Percentiles rank a stretch among this genome's conserved stretches.
These are phyloP conservation scores for Lepidonotus clava DNA, from an alignment of 2,888 invertebrate genomes.

Conservation along the genomic window DNA sequence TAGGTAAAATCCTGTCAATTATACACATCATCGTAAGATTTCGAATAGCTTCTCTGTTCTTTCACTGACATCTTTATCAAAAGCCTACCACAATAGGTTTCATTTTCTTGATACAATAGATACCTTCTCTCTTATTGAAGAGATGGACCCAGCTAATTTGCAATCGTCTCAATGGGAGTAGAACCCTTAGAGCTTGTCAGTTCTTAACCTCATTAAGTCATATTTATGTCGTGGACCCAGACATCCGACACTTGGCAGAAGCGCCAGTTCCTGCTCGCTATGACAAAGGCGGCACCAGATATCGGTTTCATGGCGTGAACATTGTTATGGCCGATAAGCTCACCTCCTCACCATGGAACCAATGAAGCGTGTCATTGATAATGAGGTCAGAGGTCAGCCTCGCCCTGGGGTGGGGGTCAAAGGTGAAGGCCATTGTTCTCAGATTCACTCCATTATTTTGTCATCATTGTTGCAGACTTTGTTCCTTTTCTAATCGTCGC, in stretches of 20 bases:
- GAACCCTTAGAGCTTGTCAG: too few relatives aligned
- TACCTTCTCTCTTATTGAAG: too few relatives aligned
- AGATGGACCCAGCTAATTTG: too few relatives aligned
- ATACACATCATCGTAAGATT: too few relatives aligned
- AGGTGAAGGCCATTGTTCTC: slow-evolving; percentile 49
- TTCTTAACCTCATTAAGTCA: not conserved
- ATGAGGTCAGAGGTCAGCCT: slow-evolving; percentile 45
- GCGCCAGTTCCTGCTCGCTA: not conserved
- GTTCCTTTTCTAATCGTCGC: slow-evolving; percentile 43
- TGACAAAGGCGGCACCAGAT: not conserved
- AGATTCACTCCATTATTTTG: slow-evolving; percentile 45
- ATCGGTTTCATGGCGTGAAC: not conserved
- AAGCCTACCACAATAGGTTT: too few relatives aligned
- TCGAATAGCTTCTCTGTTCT: too few relatives aligned
- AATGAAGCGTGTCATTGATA: slow-evolving; percentile 49
- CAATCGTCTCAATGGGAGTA: too few relatives aligned
- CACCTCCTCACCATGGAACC: not conserved
- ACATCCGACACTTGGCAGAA: too few relatives aligned
- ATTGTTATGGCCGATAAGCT: not conserved
- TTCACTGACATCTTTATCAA: too few relatives aligned
- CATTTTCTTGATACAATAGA: too few relatives aligned
- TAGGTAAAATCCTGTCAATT: too few relatives aligned
- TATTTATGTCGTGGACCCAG: not conserved
- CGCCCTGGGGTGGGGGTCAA: slow-evolving; percentile 40
- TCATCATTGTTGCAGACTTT: slow-evolving; percentile 43